Evolutionary conservation across 2,113 vertebrate genomes (phyloP).

Genomic region (Cyanistes caeruleus): DNA sequence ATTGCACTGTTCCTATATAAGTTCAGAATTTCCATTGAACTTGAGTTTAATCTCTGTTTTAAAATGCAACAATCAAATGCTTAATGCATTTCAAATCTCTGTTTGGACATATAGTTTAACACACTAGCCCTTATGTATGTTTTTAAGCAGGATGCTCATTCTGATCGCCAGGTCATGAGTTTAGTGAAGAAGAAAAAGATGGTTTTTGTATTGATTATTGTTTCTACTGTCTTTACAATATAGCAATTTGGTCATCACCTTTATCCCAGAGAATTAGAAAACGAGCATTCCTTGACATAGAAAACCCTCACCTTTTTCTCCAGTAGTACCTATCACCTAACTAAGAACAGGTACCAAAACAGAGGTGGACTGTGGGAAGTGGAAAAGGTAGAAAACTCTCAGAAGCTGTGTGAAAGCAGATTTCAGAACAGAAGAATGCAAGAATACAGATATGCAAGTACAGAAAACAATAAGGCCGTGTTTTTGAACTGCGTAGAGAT

Average conservation of each 20-base stretch:
- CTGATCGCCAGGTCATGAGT: not conserved
- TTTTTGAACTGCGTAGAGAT: no score
- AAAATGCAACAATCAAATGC: not conserved
- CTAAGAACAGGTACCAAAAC: not conserved
- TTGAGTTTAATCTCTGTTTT: not conserved
- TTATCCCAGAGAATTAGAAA: not conserved
- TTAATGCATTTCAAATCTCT: not conserved
- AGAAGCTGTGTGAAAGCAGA: no score
- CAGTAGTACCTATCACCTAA: not conserved
- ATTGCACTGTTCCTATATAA: not conserved
- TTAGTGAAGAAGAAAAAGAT: not conserved
- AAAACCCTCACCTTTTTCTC: not conserved
- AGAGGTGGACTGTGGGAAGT: not conserved
- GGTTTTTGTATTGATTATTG: accelerated
- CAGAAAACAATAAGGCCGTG: no score
- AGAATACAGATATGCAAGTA: no score
- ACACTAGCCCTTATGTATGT: not conserved
- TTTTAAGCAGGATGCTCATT: not conserved
- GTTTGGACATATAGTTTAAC: not conserved
- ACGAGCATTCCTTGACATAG: not conserved
- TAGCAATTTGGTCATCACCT: not conserved
- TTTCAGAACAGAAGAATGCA: no score
- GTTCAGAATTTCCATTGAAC: not conserved
- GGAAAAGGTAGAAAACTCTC: no score
- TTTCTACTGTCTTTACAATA: not conserved